Base-by-base conservation (phyloP, 2,888 invertebrate species). In the Calameuta filiformis region DNA sequence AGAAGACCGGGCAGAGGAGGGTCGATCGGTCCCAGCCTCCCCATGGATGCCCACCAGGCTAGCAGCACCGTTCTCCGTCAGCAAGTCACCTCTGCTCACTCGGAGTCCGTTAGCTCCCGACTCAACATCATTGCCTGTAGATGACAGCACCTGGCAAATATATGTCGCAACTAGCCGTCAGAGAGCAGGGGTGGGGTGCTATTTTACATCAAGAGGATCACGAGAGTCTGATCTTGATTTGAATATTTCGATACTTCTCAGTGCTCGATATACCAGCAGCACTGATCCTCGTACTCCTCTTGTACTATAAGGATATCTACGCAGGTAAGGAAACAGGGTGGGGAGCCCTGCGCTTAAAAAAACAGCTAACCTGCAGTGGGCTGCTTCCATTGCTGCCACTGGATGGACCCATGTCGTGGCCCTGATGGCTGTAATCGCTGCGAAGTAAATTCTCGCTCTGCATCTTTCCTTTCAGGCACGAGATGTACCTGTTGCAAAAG, bases 401-500 rank as follows among this genome's bases (percentile, higher is more conserved):
- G 83, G 90, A 91, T 83, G 88, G 89, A 85, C 89, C 88, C 88
- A 90, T 89, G 78, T 88, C 89, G 87, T 89, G 89, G 34, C 90
- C 89, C 84, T 90, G 90, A 82, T 94, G 93, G 78, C 95, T 94
- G 90, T 97, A 97, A 91, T 97, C 97, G 78, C 96, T 96, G 86
- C 97, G 93, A 75, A 97, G 92, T 76, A 97, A 92, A 91, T 97
- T 97, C 89, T 97, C 97, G 89, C 96, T 97, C 92, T 97, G 97
- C 97, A 97, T 97, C 92, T 97, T 95, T 82, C 96, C 96, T 91
- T 97, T 97, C 84, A 98, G 93, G 90, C 97, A 97, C 74, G 97
- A 96, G 85, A 96, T 98, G 93, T 98, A 98, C 76, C 98, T 94
- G 83, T 96, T 96, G 93, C 98, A 98, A 93, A 98, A 98, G 93